Conservation (phyloP, 2,113 vertebrate species). For the Austrofundulus limnaeus region DNA sequence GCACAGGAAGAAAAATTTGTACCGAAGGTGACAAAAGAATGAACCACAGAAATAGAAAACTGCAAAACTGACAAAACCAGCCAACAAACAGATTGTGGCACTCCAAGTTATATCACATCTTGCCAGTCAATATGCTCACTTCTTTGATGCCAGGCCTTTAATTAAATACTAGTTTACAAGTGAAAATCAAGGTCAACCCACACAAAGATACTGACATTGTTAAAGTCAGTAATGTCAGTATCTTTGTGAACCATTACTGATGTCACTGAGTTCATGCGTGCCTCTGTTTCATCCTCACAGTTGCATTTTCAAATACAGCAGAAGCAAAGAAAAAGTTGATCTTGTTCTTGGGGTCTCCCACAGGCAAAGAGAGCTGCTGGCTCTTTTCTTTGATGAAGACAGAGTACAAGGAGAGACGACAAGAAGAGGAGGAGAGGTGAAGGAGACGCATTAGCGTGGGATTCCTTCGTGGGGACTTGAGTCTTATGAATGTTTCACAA, state of each 20-base stretch:
- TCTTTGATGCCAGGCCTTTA: too few species aligned
- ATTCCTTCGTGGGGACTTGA: constrained; percentile 62
- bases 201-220: too few species aligned
- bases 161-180: too few species aligned
- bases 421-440: constrained; percentile 33
- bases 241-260: neutral
- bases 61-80: too few species aligned
- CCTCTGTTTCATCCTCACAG: constrained; percentile 5
- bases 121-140: too few species aligned
- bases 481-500: constrained; percentile 63
- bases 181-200: constrained; percentile 8
- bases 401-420: constrained; percentile 33
- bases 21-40: too few species aligned
- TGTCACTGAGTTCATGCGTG: neutral
- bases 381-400: constrained; percentile 55
- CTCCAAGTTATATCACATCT: too few species aligned
- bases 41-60: too few species aligned
- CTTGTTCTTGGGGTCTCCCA: constrained; percentile 26
- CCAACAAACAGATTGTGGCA: too few species aligned
- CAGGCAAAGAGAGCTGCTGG: constrained; percentile 21
- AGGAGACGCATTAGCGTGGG: constrained; percentile 47
- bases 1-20: too few species aligned
- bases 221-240: too few species aligned
- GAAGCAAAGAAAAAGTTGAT: constrained; percentile 15
- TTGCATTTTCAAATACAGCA: constrained; percentile 43